Conservation (phyloP, 2,797 vertebrate genomes). For the Scolopax rusticola region DNA sequence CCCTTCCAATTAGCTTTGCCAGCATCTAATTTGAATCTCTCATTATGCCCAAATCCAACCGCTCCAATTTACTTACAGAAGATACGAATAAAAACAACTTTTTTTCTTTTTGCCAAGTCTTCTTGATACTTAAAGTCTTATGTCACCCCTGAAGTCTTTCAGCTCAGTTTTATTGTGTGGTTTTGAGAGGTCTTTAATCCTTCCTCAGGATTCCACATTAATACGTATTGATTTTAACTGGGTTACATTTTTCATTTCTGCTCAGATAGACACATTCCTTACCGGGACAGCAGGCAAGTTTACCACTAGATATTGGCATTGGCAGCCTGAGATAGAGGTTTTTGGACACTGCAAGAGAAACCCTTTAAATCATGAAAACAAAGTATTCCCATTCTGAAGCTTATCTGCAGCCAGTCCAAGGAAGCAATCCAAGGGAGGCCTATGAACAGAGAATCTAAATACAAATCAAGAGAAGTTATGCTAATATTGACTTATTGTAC, state of each 20-base stretch:
- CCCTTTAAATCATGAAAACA: background rate
- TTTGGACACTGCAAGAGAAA: background rate
- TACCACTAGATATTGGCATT: background rate
- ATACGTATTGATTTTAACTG: fast-evolving
- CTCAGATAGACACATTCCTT: background rate
- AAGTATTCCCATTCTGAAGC: background rate
- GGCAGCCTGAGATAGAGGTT: background rate
- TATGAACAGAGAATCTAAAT: background rate
- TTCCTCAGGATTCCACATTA: background rate
- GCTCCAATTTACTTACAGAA: background rate
- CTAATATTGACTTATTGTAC: background rate
- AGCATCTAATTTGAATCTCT: background rate
- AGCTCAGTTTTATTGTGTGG: background rate
- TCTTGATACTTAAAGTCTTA: background rate
- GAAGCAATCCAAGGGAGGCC: background rate
- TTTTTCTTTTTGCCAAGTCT: background rate
- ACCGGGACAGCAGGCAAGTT: background rate
- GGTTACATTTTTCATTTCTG: background rate
- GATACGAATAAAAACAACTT: background rate
- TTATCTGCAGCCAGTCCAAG: background rate
- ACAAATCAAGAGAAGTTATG: background rate
- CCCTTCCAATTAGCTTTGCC: background rate
- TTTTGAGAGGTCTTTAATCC: background rate
- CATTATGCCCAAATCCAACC: background rate
- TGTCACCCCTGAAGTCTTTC: background rate